Base-by-base conservation (phyloP, 2,888 invertebrate genomes). In the Colletes collaris region DNA sequence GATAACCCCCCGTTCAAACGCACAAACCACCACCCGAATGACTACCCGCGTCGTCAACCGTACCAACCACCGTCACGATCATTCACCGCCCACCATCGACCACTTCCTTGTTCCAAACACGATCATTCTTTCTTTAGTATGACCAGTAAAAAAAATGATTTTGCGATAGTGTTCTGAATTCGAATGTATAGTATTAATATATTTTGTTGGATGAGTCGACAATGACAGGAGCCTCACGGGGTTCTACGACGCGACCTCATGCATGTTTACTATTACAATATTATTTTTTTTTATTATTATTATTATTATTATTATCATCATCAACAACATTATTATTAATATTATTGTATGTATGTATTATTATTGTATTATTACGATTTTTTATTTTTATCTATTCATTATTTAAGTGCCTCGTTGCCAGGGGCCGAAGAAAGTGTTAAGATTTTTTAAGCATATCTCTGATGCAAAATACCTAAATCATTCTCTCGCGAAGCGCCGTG, bases 111-210 rank as follows among this genome's bases (percentile, higher is more conserved):
- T 53, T 55, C 40, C 27, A 50, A 44, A 64, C 13, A 66, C 46
- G 58, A 56, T 70, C 44, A n/a, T 67, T 46, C 56, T 66, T 53
- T 64, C 66, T 67, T 68, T 16, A 44, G 8, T 81, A 63, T 52
- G 66, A 79, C 58, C 65, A 67, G 62, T 78, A 76, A 76, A 73
- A 58, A 60, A 27, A 64, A 75, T 13, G 44, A 44, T 60, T 72
- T 83, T 79, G 82, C 70, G 68, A 67, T 76, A 74, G 78, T 79
- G 76, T 81, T 86, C 73, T 74, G 67, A 70, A 66, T 75, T 80
- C 55, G 81, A 86, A 84, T 83, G 78, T 88, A 91, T 91, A 91
- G 90, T 92, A 92, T 92, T 92, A 92, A 92, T 91, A 91, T 92
- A 92, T 92, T 91, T 92, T 92, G 90, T 90, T 90, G 87, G 88